A percentile compares a stretch with the other conserved stretches of the same genome.
Conservation (phyloP, 2,888 invertebrate species). For the Clivina fossor region DNA sequence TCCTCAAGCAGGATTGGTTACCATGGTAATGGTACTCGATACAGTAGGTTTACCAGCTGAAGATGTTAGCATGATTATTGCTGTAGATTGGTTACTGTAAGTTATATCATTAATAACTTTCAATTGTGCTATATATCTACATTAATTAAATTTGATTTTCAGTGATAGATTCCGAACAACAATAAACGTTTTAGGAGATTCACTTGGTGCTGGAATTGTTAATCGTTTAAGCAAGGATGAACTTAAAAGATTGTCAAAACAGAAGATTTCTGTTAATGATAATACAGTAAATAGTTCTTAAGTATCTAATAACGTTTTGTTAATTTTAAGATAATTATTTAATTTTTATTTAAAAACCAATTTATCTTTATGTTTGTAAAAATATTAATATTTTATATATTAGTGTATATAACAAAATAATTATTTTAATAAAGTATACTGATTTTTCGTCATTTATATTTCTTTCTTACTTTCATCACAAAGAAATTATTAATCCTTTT, state of each 20-base stretch:
- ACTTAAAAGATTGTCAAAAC: slow-evolving; percentile 43
- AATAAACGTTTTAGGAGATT: slow-evolving; percentile 75
- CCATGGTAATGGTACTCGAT: slow-evolving; percentile 74
- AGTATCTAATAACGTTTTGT: neutral
- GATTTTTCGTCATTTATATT: no score
- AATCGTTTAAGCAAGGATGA: slow-evolving; percentile 63
- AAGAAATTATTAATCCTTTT: no score
- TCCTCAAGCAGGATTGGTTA: slow-evolving; percentile 76
- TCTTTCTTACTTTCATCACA: no score
- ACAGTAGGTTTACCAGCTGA: slow-evolving; percentile 69
- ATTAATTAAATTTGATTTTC: slow-evolving; percentile 37
- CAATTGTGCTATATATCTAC: neutral
- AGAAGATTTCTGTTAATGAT: slow-evolving; percentile 14
- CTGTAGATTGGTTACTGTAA: slow-evolving; percentile 72
- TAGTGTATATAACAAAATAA: no score
- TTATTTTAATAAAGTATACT: no score
- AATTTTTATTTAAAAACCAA: neutral
- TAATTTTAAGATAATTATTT: neutral
- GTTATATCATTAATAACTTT: slow-evolving; percentile 43
- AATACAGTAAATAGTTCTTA: neutral
- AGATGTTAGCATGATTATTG: slow-evolving; percentile 67
- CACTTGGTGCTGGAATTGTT: slow-evolving; percentile 74
- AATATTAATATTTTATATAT: no score
- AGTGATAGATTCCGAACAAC: slow-evolving; percentile 63
- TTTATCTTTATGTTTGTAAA: slow-evolving; percentile 6